Conservation (phyloP, 2,113 vertebrate species). For the Apodemus speciosus region DNA sequence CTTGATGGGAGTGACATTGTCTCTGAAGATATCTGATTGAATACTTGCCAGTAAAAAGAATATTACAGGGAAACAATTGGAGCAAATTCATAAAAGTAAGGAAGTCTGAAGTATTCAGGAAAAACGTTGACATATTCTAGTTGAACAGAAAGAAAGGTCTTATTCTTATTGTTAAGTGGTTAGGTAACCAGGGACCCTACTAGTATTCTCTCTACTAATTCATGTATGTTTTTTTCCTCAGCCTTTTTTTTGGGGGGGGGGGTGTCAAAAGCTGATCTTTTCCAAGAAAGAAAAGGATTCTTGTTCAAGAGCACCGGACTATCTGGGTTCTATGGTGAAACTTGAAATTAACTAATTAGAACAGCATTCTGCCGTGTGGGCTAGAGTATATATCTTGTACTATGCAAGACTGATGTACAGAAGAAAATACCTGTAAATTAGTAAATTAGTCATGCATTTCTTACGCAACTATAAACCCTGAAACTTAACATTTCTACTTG, state of each 20-base stretch:
- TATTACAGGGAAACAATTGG: slow-evolving; percentile 32
- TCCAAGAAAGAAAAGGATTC: not conserved
- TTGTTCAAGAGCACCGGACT: slow-evolving; percentile 1
- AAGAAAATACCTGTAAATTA: slow-evolving; percentile 33
- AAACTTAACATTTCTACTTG: slow-evolving; percentile 45
- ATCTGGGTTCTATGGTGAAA: not conserved
- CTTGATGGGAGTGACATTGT: slow-evolving; percentile 39
- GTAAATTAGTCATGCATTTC: not conserved
- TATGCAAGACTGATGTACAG: not conserved
- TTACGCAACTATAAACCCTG: not conserved
- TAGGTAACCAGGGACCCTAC: not conserved
- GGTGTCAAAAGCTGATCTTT: slow-evolving; percentile 31
- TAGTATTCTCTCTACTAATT: not conserved
- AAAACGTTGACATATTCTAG: not conserved
- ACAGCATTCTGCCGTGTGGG: not conserved
- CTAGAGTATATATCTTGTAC: not conserved
- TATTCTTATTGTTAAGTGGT: not conserved
- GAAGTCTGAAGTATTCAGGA: not conserved
- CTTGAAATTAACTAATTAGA: slow-evolving; percentile 10
- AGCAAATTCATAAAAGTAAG: slow-evolving; percentile 11
- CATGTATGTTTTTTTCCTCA: not conserved
- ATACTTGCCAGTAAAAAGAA: not conserved
- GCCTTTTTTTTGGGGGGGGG: not conserved
- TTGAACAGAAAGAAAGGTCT: not conserved
- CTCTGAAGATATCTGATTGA: slow-evolving; percentile 24